Conservation (phyloP, 2,113 vertebrate genomes). For the Eretmochelys imbricata region DNA sequence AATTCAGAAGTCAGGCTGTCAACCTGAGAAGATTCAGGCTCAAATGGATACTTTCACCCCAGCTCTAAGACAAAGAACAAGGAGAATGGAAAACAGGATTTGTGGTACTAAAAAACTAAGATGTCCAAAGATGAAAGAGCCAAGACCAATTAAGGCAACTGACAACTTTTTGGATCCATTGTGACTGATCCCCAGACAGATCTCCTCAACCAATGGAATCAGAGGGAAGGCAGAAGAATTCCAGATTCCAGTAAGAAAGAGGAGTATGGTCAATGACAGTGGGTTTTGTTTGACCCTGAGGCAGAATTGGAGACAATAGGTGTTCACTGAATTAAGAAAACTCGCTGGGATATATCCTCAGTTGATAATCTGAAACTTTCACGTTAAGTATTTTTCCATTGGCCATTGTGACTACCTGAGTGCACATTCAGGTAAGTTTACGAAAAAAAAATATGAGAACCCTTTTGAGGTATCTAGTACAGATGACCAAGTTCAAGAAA, state of each 20-base stretch:
- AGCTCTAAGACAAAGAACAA: background rate
- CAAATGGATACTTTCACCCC: background rate
- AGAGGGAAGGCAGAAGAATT: background rate
- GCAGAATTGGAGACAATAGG: background rate
- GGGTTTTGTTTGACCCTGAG: background rate
- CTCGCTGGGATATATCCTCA: background rate
- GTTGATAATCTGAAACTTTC: background rate
- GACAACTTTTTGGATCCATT: background rate
- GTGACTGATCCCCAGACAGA: background rate
- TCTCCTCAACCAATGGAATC: background rate
- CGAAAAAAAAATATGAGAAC: background rate
- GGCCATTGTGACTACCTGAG: background rate
- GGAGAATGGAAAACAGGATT: background rate
- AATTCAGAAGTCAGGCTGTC: background rate
- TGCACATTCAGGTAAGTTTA: background rate
- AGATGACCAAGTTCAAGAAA: background rate
- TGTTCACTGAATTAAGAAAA: background rate
- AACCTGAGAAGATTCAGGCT: background rate
- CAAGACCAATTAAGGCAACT: background rate
- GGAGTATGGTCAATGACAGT: background rate
- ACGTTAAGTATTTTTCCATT: background rate
- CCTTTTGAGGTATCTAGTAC: background rate
- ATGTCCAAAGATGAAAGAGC: background rate
- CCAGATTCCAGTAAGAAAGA: background rate
- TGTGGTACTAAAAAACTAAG: background rate